Percentiles rank a stretch among this genome's conserved stretches.
These are phyloP conservation scores for Dastarcus helophoroides DNA, from an alignment of 2,888 invertebrate species.

Conservation along the genomic window DNA sequence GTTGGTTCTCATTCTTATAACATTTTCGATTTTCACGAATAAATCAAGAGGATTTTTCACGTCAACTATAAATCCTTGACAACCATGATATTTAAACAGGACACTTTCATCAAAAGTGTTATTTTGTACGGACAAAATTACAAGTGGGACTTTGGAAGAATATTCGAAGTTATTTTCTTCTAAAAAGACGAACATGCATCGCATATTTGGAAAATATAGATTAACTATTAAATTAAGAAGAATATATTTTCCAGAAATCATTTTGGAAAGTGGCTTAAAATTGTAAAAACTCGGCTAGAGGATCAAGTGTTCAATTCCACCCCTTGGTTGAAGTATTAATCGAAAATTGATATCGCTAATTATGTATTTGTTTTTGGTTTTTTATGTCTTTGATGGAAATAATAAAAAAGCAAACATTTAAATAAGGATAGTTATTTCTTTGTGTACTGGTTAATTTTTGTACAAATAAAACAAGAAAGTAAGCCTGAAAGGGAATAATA, in stretches of 20 bases:
- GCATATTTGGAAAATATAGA: slow-evolving; percentile 7
- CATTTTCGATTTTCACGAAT: slow-evolving; percentile 35
- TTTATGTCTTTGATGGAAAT: too few species aligned
- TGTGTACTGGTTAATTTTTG: too few species aligned
- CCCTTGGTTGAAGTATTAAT: too few species aligned
- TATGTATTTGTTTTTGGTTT: too few species aligned
- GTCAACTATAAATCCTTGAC: slow-evolving; percentile 39
- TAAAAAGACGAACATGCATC: slow-evolving; percentile 12
- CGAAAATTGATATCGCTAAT: too few species aligned
- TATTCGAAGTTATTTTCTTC: slow-evolving; percentile 11
- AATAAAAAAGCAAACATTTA: too few species aligned
- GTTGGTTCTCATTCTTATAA: slow-evolving; percentile 32
- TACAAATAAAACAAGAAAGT: too few species aligned
- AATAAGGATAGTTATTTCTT: too few species aligned
- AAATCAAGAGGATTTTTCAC: slow-evolving; percentile 34
- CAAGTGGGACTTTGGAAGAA: slow-evolving; percentile 7
- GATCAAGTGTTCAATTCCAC: slow-evolving; percentile 6
- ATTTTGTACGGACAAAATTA: slow-evolving; percentile 6
- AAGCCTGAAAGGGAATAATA: too few species aligned
- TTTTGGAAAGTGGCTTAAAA: too few species aligned
- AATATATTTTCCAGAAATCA: slow-evolving; percentile 5
- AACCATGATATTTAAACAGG: slow-evolving; percentile 21
- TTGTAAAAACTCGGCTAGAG: slow-evolving; percentile 8
- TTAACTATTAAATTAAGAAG: slow-evolving; percentile 9
- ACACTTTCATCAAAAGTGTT: background rate